Percentiles rank a stretch among this genome's conserved stretches.
Evolutionary conservation across 1,140 invertebrate species (phyloP).

Genomic region (Leptopilina boulardi): DNA sequence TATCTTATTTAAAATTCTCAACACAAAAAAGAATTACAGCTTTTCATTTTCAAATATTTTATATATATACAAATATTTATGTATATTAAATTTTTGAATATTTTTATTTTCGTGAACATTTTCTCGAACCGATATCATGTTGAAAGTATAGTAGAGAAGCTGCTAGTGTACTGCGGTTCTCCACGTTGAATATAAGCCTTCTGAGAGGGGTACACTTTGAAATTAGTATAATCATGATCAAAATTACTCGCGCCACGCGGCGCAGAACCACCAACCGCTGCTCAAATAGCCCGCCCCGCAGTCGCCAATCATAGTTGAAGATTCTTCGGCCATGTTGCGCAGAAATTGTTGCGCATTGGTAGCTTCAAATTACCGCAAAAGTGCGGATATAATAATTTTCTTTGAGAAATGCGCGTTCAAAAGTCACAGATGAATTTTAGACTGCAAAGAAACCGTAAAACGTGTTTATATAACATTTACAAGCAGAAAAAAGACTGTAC

Average conservation of each 20-base stretch:
- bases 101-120: constrained; percentile 19
- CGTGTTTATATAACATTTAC: background rate
- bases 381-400: constrained; percentile 62
- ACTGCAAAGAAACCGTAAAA: background rate
- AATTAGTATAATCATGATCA: constrained; percentile 69
- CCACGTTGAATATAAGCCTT: background rate
- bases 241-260: constrained; percentile 62
- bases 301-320: constrained; percentile 61
- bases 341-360: constrained; percentile 42
- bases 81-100: background rate
- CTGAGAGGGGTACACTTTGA: constrained; percentile 57
- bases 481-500: too few relatives aligned
- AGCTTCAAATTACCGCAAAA: constrained; percentile 62
- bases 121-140: constrained; percentile 42
- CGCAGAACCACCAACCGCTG: constrained; percentile 64
- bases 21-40: too few relatives aligned
- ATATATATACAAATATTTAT: background rate
- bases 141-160: background rate
- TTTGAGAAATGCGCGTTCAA: background rate
- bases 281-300: constrained; percentile 63
- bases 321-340: constrained; percentile 52
- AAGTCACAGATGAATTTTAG: background rate
- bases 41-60: too few relatives aligned
- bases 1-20: too few relatives aligned
- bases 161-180: background rate